Evolutionary conservation across 2,113 vertebrate species (phyloP), one percentile per base, ranked within the genome.

Genomic region (Oceanodroma tethys): DNA sequence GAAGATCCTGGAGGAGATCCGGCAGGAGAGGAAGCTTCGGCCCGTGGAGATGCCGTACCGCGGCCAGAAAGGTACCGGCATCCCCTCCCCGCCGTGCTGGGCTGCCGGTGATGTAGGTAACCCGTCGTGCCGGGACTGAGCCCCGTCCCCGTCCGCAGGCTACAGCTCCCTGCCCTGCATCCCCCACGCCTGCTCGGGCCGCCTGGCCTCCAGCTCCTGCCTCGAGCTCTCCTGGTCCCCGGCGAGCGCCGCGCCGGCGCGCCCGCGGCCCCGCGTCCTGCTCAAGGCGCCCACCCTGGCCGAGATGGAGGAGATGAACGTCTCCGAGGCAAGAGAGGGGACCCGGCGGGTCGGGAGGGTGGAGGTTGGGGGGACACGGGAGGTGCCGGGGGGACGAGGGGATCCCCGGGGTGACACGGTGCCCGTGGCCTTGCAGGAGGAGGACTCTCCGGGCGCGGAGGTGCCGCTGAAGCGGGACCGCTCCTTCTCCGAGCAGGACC

Each of bases 241-340:
- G 0, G 48, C 60, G 0, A 93, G 95, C 19, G 17, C 96, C 13
- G 42, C 67, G 7, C 88, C 91, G 0, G 88, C 76, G 0, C 94
- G 87, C 3, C 86, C 98, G 0, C 98, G 99, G 53, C 99, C 98
- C 3, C 98, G 99, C 1, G 86, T 99, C 79, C 97, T 99, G 71
- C 99, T 99, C 40, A 99, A 99, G 96, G 99, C 99, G 0, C 99
- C 99, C 15, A 99, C 99, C 0, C 98, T 99, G 96, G 99, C 99
- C 0, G 99, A 99, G 97, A 99, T 99, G 99, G 99, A 99, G 86
- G 99, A 99, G 98, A 99, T 99, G 99, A 99, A 97, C 94, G 83
- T 98, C 16, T 99, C 98, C 0, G 99, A 99, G 99, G 99, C 98
- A 93, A 96, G 97, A 50, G 47, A 30, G 10, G n/a, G 18, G 45